Conservation (phyloP, 2,797 vertebrate species). For the Leptoclinus maculatus region DNA sequence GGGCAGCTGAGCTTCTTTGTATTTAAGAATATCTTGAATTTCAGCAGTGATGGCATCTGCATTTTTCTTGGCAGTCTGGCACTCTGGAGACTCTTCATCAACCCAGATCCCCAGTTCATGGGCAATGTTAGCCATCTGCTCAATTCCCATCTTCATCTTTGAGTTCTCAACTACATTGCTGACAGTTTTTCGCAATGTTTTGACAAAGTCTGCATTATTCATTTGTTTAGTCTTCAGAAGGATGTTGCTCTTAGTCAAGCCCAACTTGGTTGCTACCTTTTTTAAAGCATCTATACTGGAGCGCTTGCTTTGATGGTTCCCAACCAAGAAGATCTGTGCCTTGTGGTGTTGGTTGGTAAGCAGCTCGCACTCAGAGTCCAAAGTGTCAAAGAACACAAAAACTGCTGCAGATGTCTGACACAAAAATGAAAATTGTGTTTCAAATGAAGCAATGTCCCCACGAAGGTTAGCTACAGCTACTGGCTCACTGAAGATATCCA, state of each 20-base stretch:
- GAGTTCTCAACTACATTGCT: slow-evolving; percentile 47
- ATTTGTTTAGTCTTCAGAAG: slow-evolving; percentile 60
- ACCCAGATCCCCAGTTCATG: slow-evolving; percentile 78
- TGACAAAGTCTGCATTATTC: slow-evolving; percentile 73
- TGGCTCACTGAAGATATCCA: slow-evolving; percentile 84
- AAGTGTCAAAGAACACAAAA: slow-evolving; percentile 85
- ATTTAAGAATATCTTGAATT: slow-evolving; percentile 59
- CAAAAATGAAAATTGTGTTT: slow-evolving; percentile 83
- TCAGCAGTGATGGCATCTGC: slow-evolving; percentile 73
- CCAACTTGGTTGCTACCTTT: slow-evolving; percentile 29
- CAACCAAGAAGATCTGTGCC: slow-evolving; percentile 67
- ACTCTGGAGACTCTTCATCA: slow-evolving; percentile 81
- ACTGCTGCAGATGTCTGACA: slow-evolving; percentile 83
- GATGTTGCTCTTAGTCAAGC: slow-evolving; percentile 54
- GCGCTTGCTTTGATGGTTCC: slow-evolving; percentile 39
- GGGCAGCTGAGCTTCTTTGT: slow-evolving; percentile 77
- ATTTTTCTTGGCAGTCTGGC: slow-evolving; percentile 73
- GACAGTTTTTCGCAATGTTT: slow-evolving; percentile 35
- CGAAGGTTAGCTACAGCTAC: slow-evolving; percentile 84
- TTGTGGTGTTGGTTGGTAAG: slow-evolving; percentile 47
- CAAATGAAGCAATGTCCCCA: slow-evolving; percentile 79
- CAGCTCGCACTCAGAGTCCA: slow-evolving; percentile 57
- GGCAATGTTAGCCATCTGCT: slow-evolving; percentile 74
- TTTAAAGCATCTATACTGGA: slow-evolving; percentile 8
- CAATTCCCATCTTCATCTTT: slow-evolving; percentile 56